phyloP scores from a whole-genome alignment of 2,797 vertebrate species.

The Sarcophilus harrisii region DNA sequence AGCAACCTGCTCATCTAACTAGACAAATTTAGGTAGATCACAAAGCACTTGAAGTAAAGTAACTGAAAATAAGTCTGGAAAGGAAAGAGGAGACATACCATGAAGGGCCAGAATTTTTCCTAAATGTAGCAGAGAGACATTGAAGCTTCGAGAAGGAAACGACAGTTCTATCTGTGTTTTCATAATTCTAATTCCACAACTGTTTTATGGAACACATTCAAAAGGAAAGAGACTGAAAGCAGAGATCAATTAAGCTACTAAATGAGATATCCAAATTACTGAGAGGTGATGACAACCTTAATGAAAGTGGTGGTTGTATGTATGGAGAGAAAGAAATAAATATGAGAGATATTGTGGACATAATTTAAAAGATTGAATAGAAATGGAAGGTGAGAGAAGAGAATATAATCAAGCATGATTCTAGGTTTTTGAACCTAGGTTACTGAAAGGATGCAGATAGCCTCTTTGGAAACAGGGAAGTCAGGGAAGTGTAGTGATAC shows the following conservation, averaged over 20 bases:
- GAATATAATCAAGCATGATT: not conserved
- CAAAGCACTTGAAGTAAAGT: not conserved
- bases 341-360: not conserved
- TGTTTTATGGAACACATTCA: not conserved
- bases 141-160: not conserved
- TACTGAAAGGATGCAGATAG: not conserved
- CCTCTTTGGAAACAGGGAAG: not conserved
- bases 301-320: not conserved
- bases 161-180: not conserved
- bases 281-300: not conserved
- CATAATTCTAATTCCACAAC: not conserved
- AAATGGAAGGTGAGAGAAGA: not conserved
- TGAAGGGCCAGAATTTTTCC: not conserved
- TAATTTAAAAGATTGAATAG: not conserved
- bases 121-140: not conserved
- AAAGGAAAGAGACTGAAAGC: not conserved
- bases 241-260: not conserved
- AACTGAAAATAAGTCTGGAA: not conserved
- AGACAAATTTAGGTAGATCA: not conserved
- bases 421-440: not conserved
- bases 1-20: not conserved
- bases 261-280: not conserved
- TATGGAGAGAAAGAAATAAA: not conserved
- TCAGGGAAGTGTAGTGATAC: not conserved
- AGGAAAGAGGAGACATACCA: not conserved